phyloP scores from a whole-genome alignment of 2,888 invertebrate genomes.

The Sisyra terminalis region DNA sequence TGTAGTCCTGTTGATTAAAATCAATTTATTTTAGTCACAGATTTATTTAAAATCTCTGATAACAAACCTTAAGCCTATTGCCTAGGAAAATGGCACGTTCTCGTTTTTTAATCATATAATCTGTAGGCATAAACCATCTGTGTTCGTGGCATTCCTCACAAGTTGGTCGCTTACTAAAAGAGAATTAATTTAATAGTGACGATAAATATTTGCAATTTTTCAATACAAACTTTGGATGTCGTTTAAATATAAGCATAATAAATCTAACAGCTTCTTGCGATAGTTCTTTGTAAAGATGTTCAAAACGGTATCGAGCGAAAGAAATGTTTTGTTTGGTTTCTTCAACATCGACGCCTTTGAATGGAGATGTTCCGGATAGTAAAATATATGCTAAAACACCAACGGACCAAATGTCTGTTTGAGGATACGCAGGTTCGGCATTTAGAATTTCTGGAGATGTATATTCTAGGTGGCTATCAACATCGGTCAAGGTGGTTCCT shows the following conservation, averaged over 20 bases:
- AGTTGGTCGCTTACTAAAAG: slow-evolving; percentile 73
- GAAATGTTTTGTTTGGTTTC: slow-evolving; percentile 86
- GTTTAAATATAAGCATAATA: slow-evolving; percentile 89
- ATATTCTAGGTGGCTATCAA: slow-evolving; percentile 55
- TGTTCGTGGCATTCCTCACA: slow-evolving; percentile 93
- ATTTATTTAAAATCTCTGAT: neutral
- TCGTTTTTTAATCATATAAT: slow-evolving; percentile 84
- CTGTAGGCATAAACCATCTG: slow-evolving; percentile 85
- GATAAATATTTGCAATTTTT: no score
- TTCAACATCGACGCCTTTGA: slow-evolving; percentile 61
- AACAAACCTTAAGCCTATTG: slow-evolving; percentile 64
- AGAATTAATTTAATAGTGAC: slow-evolving; percentile 8
- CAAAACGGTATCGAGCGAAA: slow-evolving; percentile 84
- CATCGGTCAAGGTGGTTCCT: slow-evolving; percentile 51
- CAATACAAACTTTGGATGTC: slow-evolving; percentile 65
- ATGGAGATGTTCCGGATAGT: slow-evolving; percentile 85
- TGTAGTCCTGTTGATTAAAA: slow-evolving; percentile 45
- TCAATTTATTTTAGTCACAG: slow-evolving; percentile 3
- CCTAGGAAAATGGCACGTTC: slow-evolving; percentile 78
- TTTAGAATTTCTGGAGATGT: slow-evolving; percentile 78
- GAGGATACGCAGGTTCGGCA: slow-evolving; percentile 75
- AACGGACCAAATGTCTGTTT: slow-evolving; percentile 92
- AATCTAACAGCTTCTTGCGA: slow-evolving; percentile 88
- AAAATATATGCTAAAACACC: slow-evolving; percentile 85
- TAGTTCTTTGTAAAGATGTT: slow-evolving; percentile 85